Evolutionary conservation across 1,140 invertebrate genomes (phyloP), one percentile per base, ranked within the genome.

Genomic region (Leptonema lineaticorne): DNA sequence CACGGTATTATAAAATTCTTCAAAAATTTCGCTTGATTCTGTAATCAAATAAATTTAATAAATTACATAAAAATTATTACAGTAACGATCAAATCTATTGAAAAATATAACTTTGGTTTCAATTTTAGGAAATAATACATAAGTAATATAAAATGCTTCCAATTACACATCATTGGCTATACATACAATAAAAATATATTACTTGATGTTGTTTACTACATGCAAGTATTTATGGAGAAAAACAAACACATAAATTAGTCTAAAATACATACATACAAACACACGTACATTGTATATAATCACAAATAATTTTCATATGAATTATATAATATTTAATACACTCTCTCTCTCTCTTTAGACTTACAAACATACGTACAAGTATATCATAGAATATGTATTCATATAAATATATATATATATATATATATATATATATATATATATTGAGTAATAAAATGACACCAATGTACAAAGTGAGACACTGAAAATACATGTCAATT

Each of bases 31-130:
- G n/a, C n/a, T n/a, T n/a, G n/a, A n/a, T n/a, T n/a, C n/a, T n/a
- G n/a, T n/a, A n/a, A n/a, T n/a, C n/a, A n/a, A n/a, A n/a, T n/a
- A n/a, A n/a, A n/a, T n/a, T n/a, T n/a, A n/a, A n/a, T n/a, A n/a
- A n/a, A n/a, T n/a, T n/a, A n/a, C n/a, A n/a, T n/a, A 41, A 41
- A 16, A 9, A 41, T 16, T 41, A 11, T 41, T 41, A 41, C 11
- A 41, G 16, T 41, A 41, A 41, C 37, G 16, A 4, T 41, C 11
- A 2, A 41, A 14, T 41, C 9, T 20, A 26, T 18, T 53, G 18
- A 53, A 53, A 53, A 53, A 53, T 53, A 53, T 53, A n/a, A 53
- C 50, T 53, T 53, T 53, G 50, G 50, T 53, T 53, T 53, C 9
- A 26, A 26, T 26, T 53, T 26, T 9, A 53, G 50, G 50, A 53